Percentiles rank a stretch among this genome's conserved stretches.
Evolutionary conservation across 2,888 invertebrate genomes (phyloP).

Genomic region (Dryococelus australis): DNA sequence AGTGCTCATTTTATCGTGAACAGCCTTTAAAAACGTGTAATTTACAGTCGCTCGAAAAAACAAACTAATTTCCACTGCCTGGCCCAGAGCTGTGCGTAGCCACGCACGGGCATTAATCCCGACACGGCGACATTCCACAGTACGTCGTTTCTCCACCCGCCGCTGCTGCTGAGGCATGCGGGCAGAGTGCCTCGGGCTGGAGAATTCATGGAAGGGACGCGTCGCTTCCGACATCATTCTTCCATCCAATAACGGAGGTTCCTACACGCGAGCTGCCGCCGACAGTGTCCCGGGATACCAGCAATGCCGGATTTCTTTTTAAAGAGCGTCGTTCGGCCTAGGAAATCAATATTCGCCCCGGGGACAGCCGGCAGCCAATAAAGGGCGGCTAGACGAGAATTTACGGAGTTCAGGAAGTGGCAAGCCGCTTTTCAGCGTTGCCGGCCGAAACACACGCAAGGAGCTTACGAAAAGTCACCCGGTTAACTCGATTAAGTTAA

Average conservation of each 20-base stretch:
- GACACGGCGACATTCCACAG: too few relatives aligned
- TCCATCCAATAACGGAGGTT: neutral
- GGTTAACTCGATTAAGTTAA: too few relatives aligned
- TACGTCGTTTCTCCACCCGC: too few relatives aligned
- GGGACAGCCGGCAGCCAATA: neutral
- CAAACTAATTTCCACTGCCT: too few relatives aligned
- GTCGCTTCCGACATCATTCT: neutral
- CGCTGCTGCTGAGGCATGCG: neutral
- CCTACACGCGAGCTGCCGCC: neutral
- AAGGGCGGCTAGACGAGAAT: neutral
- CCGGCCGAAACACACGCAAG: too few relatives aligned
- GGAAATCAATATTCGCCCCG: conserved; percentile 6
- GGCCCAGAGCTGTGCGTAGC: too few relatives aligned
- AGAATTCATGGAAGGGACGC: neutral
- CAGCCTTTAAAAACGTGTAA: too few relatives aligned
- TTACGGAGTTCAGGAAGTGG: neutral
- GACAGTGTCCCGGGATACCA: neutral
- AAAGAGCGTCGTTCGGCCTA: neutral
- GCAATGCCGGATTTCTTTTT: neutral
- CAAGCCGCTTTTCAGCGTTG: too few relatives aligned
- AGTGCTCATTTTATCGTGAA: too few relatives aligned
- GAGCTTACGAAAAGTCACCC: too few relatives aligned
- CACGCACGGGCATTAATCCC: too few relatives aligned
- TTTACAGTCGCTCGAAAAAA: too few relatives aligned
- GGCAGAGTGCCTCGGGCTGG: neutral